Percentiles rank a stretch among this genome's conserved stretches.
phyloP scores from a whole-genome alignment of 2,888 invertebrate species.

The Leptopilina drosophilae region DNA sequence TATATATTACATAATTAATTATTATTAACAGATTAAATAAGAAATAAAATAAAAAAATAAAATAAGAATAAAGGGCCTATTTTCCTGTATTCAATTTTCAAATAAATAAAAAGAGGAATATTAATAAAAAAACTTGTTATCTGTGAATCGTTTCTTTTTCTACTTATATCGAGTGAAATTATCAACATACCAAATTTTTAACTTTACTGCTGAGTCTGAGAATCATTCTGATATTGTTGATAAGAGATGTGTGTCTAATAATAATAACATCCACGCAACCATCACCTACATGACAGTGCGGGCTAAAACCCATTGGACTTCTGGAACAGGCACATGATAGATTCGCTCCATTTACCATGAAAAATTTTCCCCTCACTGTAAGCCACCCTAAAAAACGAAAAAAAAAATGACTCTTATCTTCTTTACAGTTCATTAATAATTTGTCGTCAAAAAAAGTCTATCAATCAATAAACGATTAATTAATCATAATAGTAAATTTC shows the following conservation, averaged over 20 bases:
- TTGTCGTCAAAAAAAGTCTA: too few relatives aligned
- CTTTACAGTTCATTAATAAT: too few relatives aligned
- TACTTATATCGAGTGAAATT: neutral
- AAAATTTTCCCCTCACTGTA: conserved; percentile 84
- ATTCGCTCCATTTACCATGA: conserved; percentile 88
- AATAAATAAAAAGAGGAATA: too few relatives aligned
- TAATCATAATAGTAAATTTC: too few relatives aligned
- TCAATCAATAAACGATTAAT: too few relatives aligned
- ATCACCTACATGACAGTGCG: conserved; percentile 88
- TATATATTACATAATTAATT: too few relatives aligned
- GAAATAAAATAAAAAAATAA: too few relatives aligned
- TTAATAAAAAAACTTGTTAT: too few relatives aligned
- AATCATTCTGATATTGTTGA: conserved; percentile 85
- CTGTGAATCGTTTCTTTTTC: neutral
- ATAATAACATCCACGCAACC: conserved; percentile 88
- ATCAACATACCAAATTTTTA: conserved; percentile 80
- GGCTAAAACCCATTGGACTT: conserved; percentile 87
- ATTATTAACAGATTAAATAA: too few relatives aligned
- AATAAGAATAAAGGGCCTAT: too few relatives aligned
- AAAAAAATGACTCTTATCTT: neutral
- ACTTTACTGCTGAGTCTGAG: conserved; percentile 81
- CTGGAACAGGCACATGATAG: conserved; percentile 87
- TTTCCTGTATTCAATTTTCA: too few relatives aligned
- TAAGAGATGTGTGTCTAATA: conserved; percentile 84
- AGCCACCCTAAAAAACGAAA: conserved; percentile 77